Conservation (phyloP, 2,113 vertebrate species). For the Chionodraco myersi region DNA sequence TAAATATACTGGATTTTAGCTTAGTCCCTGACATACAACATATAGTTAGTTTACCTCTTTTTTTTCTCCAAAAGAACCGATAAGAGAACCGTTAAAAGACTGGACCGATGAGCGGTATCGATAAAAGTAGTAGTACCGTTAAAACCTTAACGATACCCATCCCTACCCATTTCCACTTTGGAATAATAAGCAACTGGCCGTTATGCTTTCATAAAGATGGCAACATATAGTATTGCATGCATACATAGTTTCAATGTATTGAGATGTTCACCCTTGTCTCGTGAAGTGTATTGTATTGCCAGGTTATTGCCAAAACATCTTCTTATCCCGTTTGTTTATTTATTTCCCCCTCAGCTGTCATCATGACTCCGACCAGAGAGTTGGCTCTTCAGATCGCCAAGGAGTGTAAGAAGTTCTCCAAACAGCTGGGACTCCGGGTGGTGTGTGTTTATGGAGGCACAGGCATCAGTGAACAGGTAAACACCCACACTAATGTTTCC, state of each 20-base stretch:
- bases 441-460: constrained; percentile 99
- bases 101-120: too few species aligned
- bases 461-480: constrained; percentile 98
- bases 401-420: constrained; percentile 99
- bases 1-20: too few species aligned
- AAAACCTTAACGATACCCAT: too few species aligned
- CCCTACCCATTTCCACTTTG: neutral
- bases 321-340: neutral
- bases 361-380: constrained; percentile 98
- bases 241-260: too few species aligned
- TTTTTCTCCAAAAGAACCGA: too few species aligned
- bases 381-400: constrained; percentile 98
- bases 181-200: neutral
- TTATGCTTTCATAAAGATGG: neutral
- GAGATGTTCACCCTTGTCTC: too few species aligned
- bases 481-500: neutral
- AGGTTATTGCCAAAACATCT: neutral
- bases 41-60: too few species aligned
- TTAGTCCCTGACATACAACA: too few species aligned
- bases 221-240: too few species aligned
- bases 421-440: constrained; percentile 92
- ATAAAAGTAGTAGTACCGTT: too few species aligned
- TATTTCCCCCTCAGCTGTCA: constrained; percentile 86
- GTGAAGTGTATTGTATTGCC: too few species aligned
- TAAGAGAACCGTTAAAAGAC: too few species aligned